Base-by-base conservation (phyloP, 2,113 vertebrate genomes). In the Peromyscus maniculatus region DNA sequence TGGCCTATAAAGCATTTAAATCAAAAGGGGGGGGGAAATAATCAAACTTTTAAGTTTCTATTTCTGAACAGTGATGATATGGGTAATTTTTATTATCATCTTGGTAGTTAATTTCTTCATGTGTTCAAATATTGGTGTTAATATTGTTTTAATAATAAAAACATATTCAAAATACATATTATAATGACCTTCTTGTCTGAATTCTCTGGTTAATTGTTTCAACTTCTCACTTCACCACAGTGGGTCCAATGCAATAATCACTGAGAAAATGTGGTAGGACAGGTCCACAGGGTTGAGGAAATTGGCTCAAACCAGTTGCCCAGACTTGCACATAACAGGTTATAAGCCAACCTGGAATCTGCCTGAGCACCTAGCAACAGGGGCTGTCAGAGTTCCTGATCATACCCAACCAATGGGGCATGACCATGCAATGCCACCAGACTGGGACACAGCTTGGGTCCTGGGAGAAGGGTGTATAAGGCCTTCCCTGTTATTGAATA, bases 1-100 rank as follows among this genome's bases (percentile, higher is more conserved):
- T 87, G 92, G 12, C n/a, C 36, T 92, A 52, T 66, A 62, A 55
- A 43, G 22, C 28, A 88, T 57, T 92, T 95, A 71, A 92, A 69
- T 77, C 87, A 72, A 22, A 66, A 24, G 16, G 12, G 87, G 66
- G 1, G 9, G 43, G 4, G n/a, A 59, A 86, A 62, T n/a, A 13
- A 83, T 67, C 2, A 55, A 66, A 49, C 72, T 67, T 36, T 88
- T 39, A 66, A 43, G 52, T 72, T 43, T 33, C 90, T 78, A 90
- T 66, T 94, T 88, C 82, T 64, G 62, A 46, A 91, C n/a, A 36
- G 26, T 62, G 28, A 12, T 2, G n/a, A 59, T 19, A 71, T 11
- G 7, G 4, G 9, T 57, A 62, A 52, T 46, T 93, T 96, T 72
- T 67, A 36, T 69, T 92, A 91, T 75, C 57, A 84, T 95, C 78